Conservation (phyloP, 2,113 vertebrate species). For the Thamnophis sirtalis region DNA sequence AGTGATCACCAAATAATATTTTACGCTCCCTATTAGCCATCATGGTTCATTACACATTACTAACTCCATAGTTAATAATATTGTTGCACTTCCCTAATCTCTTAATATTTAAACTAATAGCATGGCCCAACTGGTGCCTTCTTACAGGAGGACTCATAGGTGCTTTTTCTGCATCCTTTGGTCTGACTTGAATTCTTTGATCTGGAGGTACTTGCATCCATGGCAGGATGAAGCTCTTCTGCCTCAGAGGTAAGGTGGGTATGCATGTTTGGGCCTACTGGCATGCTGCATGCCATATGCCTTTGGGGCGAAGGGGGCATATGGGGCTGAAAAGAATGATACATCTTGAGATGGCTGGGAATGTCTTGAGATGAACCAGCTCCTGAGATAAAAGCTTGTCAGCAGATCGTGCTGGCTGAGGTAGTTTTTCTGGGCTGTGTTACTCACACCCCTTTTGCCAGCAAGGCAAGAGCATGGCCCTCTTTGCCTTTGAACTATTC, state of each 20-base stretch:
- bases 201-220: not conserved
- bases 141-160: not conserved
- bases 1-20: not conserved
- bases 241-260: not conserved
- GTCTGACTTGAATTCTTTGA: not conserved
- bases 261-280: not conserved
- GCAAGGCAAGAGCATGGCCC: not conserved
- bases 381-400: not conserved
- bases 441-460: not conserved
- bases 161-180: not conserved
- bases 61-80: not conserved
- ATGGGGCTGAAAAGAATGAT: not conserved
- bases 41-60: not conserved
- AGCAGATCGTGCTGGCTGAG: constrained; percentile 35
- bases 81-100: not conserved
- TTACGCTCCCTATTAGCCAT: not conserved
- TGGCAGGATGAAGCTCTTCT: not conserved
- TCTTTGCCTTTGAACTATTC: not conserved
- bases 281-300: not conserved
- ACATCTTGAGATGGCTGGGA: not conserved
- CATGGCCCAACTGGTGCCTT: not conserved
- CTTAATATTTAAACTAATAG: not conserved
- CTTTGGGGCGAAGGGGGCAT: not conserved
- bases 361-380: not conserved
- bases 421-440: constrained; percentile 46